Conservation (phyloP, 1,140 invertebrate species). For the Drosophila parabipectinata region DNA sequence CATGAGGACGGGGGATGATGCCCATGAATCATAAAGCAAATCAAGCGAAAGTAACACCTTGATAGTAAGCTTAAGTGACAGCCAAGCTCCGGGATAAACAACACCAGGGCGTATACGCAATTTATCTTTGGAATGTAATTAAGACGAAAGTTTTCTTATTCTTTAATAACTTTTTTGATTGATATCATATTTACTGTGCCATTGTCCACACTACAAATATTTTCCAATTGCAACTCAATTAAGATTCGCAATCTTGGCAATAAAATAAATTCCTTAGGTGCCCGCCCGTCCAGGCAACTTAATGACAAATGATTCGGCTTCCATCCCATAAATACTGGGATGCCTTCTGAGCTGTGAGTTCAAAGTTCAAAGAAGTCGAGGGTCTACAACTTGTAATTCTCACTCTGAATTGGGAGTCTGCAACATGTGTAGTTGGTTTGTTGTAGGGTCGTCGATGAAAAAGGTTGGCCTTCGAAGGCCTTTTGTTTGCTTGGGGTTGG, state of each 20-base stretch:
- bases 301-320: conserved; percentile 43
- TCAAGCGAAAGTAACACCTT: conserved; percentile 60
- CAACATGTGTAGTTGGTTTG: conserved; percentile 38
- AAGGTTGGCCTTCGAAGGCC: conserved; percentile 56
- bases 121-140: conserved; percentile 55
- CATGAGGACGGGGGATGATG: not conserved
- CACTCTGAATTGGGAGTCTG: conserved; percentile 29
- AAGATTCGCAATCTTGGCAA: conserved; percentile 64
- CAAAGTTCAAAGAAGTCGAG: conserved; percentile 42
- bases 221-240: conserved; percentile 77
- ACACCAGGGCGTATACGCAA: conserved; percentile 45
- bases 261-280: conserved; percentile 52
- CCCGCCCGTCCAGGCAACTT: conserved; percentile 6
- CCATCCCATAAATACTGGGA: conserved; percentile 22
- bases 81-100: conserved; percentile 15
- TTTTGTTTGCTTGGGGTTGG: conserved; percentile 40
- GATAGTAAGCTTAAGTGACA: conserved; percentile 51
- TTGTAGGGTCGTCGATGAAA: conserved; percentile 41
- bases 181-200: conserved; percentile 35
- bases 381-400: conserved; percentile 55
- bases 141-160: conserved; percentile 29
- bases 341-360: conserved; percentile 31
- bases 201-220: conserved; percentile 17
- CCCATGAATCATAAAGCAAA: conserved; percentile 55
- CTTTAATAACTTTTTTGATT: conserved; percentile 65